A percentile compares a stretch with the other conserved stretches of the same genome.
phyloP scores from a whole-genome alignment of 2,888 invertebrate species.

The Miltochrista miniata region DNA sequence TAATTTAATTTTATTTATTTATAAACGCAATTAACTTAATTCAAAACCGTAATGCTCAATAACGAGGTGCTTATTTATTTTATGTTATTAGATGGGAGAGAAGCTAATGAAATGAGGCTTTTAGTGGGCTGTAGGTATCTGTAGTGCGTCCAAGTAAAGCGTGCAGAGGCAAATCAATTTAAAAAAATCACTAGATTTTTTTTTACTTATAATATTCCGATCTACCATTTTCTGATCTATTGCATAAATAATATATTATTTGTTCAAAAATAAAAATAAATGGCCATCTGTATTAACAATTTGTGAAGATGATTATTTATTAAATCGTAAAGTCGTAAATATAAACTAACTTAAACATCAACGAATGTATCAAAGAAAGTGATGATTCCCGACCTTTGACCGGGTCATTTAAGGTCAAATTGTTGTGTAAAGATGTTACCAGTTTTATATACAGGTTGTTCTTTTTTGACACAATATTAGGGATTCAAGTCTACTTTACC shows the following conservation, averaged over 20 bases:
- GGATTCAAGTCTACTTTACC: no score
- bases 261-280: no score
- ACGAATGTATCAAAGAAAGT: slow-evolving; percentile 4
- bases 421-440: slow-evolving; percentile 18
- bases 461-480: background rate
- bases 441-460: slow-evolving; percentile 19
- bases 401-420: slow-evolving; percentile 20
- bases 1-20: slow-evolving; percentile 32
- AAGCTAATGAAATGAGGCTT: slow-evolving; percentile 23
- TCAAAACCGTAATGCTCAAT: slow-evolving; percentile 28
- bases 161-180: no score
- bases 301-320: no score
- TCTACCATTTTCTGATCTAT: no score
- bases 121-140: slow-evolving; percentile 14
- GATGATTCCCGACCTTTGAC: slow-evolving; percentile 22
- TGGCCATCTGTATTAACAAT: no score
- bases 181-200: no score
- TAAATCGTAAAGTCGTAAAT: no score
- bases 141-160: slow-evolving; percentile 6
- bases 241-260: no score
- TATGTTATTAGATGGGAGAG: slow-evolving; percentile 28
- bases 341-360: background rate
- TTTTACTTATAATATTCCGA: no score
- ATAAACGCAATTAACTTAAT: slow-evolving; percentile 29
- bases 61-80: slow-evolving; percentile 32